Evolutionary conservation across 64 coral and sea anemone species (phyloP), one percentile per base, ranked within the genome.

Genomic region (Orbicella faveolata): DNA sequence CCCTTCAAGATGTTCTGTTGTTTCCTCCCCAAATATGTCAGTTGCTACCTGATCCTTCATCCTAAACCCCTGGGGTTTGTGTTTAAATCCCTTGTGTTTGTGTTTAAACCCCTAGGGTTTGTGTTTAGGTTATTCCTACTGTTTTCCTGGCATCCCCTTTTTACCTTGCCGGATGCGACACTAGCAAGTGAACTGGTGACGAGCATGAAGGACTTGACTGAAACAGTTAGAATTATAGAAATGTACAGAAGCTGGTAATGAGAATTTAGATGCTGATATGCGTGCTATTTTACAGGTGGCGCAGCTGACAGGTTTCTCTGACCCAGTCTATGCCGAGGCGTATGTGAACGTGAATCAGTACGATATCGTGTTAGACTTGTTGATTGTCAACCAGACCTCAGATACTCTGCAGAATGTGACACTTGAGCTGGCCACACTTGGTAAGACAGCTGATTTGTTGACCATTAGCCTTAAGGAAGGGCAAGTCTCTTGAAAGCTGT

Each of bases 281-380:
- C 10, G 0, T 80, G 35, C 51, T 30, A 20, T 35, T 61, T 68
- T 20, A 21, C 59, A 98, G 96, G 97, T 99, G 34, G 84, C 94
- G 51, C 97, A 99, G 75, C 59, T 99, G 75, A 99, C 97, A 6
- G 97, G 97, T n/a, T 99, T 99, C 79, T 99, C 97, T 61, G 97
- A 99, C 74, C 97, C 97, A 75, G 97, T 99, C 16, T 99, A 96
- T 64, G 97, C 97, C 0, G 97, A 99, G 79, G 97, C 97, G 0
- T 99, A 99, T 51, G 97, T 99, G 30, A 99, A 99, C 67, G 97
- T 99, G 16, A 99, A 99, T 87, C 97, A 99, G 67, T 99, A 99
- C 51, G 97, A 99, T 75, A 99, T 99, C 64, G 97, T 99, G 2
- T 75, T 99, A 2, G 97, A 99, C 87, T 94, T 99, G 36, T 54